phyloP scores from a whole-genome alignment of 1,140 invertebrate genomes.

The Musca domestica region DNA sequence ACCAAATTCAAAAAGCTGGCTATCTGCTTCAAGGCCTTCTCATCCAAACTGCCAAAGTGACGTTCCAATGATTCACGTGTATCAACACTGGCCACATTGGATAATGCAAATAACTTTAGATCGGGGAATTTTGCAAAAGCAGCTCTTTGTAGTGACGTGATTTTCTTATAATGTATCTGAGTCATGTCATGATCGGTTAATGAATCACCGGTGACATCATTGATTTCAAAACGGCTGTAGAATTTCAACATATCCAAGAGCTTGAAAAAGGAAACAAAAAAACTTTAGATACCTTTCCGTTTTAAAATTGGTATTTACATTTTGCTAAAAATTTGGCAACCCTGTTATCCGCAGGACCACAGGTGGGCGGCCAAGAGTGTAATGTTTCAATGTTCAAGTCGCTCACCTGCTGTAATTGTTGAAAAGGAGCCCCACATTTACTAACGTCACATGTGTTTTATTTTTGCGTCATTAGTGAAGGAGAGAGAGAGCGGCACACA shows the following conservation, averaged over 20 bases:
- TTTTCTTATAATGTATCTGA: slow-evolving; percentile 86
- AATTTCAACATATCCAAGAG: slow-evolving; percentile 94
- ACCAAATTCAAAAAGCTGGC: slow-evolving; percentile 84
- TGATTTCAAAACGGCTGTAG: slow-evolving; percentile 97
- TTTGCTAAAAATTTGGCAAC: no score
- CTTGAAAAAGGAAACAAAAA: slow-evolving; percentile 60
- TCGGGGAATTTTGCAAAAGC: slow-evolving; percentile 91
- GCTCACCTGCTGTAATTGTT: no score
- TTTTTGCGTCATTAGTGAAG: no score
- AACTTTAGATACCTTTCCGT: no score
- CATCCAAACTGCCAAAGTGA: slow-evolving; percentile 75
- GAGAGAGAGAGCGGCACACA: no score
- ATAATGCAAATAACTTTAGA: slow-evolving; percentile 80
- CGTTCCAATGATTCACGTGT: slow-evolving; percentile 81
- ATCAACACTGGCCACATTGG: slow-evolving; percentile 93
- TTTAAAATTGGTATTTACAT: no score
- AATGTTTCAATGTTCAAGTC: no score
- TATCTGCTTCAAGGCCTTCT: slow-evolving; percentile 78
- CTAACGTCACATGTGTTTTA: no score
- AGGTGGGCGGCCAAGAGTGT: no score
- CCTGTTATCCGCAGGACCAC: no score
- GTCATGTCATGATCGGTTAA: slow-evolving; percentile 93
- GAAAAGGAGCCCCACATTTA: no score
- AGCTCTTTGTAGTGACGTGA: slow-evolving; percentile 88
- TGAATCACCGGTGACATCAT: slow-evolving; percentile 92